phyloP scores from a whole-genome alignment of 2,113 vertebrate species.

The Toxostoma redivivum region DNA sequence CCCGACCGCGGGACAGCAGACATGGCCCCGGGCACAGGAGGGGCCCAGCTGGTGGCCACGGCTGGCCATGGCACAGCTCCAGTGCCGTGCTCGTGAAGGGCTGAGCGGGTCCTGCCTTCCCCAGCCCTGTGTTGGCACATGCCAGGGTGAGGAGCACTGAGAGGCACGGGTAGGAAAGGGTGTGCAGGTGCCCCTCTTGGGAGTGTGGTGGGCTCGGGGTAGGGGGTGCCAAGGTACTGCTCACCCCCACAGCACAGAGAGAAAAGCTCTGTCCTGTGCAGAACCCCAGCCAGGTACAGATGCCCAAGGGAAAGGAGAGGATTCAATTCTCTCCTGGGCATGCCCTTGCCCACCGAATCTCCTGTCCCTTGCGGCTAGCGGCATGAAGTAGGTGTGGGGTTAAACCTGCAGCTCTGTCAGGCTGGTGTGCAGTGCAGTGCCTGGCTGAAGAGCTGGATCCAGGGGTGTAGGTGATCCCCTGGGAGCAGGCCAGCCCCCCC shows the following conservation, averaged over 20 bases:
- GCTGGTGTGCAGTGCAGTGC: not conserved
- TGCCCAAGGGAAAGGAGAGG: accelerated
- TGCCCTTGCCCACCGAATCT: accelerated
- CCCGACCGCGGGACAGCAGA: accelerated
- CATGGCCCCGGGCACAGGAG: not conserved
- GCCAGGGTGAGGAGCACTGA: not conserved
- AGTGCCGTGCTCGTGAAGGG: accelerated
- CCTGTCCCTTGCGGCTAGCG: accelerated
- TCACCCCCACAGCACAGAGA: not conserved
- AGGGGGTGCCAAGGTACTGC: not conserved
- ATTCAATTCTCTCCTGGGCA: not conserved
- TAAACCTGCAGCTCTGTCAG: accelerated
- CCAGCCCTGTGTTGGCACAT: not conserved
- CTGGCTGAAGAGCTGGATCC: not conserved
- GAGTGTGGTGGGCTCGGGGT: accelerated
- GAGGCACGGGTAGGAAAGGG: accelerated
- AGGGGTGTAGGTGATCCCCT: not conserved
- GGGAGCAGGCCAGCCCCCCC: not conserved
- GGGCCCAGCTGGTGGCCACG: not conserved
- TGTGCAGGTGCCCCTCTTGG: not conserved
- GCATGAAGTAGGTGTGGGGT: accelerated
- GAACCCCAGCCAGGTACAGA: not conserved
- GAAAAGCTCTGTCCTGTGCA: not conserved
- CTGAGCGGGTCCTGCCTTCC: accelerated
- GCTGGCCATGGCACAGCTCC: not conserved